phyloP scores from a whole-genome alignment of 2,888 invertebrate species.

The Fragum whitleyi region DNA sequence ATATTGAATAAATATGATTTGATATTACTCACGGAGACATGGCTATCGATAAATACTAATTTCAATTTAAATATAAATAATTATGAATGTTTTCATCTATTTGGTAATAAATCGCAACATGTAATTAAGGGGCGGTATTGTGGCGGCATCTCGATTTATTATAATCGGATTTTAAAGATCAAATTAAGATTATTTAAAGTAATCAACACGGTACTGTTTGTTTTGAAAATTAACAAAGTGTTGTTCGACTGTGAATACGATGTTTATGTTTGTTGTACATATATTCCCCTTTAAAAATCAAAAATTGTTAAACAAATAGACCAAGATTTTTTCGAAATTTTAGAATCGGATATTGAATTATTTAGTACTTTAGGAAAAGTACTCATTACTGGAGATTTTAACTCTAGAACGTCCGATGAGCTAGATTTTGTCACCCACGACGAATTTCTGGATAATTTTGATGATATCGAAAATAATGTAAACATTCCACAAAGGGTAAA shows the following conservation, averaged over 20 bases:
- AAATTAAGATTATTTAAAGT: too few species aligned
- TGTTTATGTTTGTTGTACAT: background rate
- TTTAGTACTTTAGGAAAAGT: background rate
- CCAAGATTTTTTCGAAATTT: background rate
- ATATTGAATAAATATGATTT: background rate
- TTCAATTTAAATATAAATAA: background rate
- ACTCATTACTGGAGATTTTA: background rate
- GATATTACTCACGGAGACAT: background rate
- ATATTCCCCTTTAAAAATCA: too few species aligned
- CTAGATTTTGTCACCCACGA: background rate
- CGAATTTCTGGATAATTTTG: background rate
- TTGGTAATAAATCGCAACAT: background rate
- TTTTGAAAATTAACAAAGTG: too few species aligned
- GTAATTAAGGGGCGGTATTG: background rate
- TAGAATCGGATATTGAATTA: conserved; percentile 9
- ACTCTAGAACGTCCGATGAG: background rate
- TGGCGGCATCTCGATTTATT: too few species aligned
- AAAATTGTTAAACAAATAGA: background rate
- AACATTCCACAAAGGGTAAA: background rate
- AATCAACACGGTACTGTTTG: too few species aligned
- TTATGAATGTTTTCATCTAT: background rate
- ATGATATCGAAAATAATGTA: background rate
- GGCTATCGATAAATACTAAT: background rate
- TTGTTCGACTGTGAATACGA: too few species aligned
- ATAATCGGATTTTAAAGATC: too few species aligned